Conservation (phyloP, 2,113 vertebrate species). For the Gnathonemus longibarbis region DNA sequence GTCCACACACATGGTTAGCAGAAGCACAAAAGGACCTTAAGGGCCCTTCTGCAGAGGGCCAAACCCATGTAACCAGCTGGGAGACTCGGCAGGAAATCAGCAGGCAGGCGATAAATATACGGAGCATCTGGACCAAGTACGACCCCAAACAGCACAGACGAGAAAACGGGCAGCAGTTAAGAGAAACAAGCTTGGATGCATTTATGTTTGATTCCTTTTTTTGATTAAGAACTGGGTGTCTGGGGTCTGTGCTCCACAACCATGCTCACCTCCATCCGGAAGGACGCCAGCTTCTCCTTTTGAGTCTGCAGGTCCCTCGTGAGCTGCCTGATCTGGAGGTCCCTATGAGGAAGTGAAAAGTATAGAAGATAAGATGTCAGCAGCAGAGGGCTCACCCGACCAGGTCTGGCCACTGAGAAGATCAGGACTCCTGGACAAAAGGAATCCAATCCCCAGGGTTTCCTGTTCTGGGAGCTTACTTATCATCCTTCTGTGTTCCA, state of each 20-base stretch:
- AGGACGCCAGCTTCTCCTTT: conserved; percentile 77
- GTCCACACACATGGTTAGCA: neutral
- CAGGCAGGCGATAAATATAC: too few relatives aligned
- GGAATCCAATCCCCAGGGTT: neutral
- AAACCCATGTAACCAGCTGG: neutral
- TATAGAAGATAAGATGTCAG: neutral
- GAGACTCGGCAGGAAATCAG: neutral
- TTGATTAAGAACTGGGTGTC: neutral
- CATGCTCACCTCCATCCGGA: conserved; percentile 74
- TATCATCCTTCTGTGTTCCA: conserved; percentile 84
- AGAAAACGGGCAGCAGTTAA: neutral
- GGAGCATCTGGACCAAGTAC: neutral
- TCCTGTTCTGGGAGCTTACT: conserved; percentile 59
- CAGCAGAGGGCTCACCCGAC: neutral
- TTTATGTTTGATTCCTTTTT: neutral
- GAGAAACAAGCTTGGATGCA: neutral
- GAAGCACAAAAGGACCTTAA: neutral
- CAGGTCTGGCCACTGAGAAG: neutral
- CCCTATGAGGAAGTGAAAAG: conserved; percentile 58
- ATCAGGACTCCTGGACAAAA: neutral
- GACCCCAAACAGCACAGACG: neutral
- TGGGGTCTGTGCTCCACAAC: neutral
- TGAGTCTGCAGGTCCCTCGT: conserved; percentile 73
- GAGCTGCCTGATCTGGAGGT: conserved; percentile 79
- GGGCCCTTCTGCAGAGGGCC: neutral